phyloP scores from a whole-genome alignment of 2,888 invertebrate genomes.

The Sphaerophoria rueppellii region DNA sequence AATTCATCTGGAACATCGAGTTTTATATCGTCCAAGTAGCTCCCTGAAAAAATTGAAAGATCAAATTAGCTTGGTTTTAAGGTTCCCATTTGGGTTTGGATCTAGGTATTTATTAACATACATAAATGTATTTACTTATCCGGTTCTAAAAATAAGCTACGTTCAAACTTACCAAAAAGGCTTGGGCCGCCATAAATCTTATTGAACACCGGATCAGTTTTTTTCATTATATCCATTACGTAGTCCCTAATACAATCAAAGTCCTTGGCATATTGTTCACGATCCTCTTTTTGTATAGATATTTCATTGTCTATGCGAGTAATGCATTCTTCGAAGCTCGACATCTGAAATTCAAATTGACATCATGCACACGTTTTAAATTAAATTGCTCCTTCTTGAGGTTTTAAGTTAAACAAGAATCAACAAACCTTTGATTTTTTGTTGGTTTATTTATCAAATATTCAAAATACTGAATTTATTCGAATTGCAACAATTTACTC shows the following conservation, averaged over 20 bases:
- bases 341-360: slow-evolving; percentile 9
- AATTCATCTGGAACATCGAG: slow-evolving; percentile 75
- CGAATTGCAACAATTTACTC: no score
- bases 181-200: slow-evolving; percentile 50
- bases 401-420: no score
- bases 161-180: slow-evolving; percentile 61
- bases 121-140: no score
- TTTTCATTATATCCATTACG: slow-evolving; percentile 50
- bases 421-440: no score
- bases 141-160: neutral
- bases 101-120: no score
- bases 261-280: slow-evolving; percentile 46
- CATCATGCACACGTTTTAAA: neutral
- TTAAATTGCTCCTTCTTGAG: no score
- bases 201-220: slow-evolving; percentile 43
- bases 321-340: slow-evolving; percentile 3
- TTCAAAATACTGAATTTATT: no score
- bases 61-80: neutral
- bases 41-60: slow-evolving; percentile 70
- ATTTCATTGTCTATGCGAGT: slow-evolving; percentile 22
- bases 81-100: no score
- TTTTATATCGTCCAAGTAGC: slow-evolving; percentile 73
- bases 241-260: slow-evolving; percentile 60
- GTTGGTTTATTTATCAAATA: no score
- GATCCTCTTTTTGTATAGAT: slow-evolving; percentile 19